These are phyloP conservation scores for Drosophila mojavensis DNA, from an alignment of 1,140 invertebrate species.

Conservation along the genomic window DNA sequence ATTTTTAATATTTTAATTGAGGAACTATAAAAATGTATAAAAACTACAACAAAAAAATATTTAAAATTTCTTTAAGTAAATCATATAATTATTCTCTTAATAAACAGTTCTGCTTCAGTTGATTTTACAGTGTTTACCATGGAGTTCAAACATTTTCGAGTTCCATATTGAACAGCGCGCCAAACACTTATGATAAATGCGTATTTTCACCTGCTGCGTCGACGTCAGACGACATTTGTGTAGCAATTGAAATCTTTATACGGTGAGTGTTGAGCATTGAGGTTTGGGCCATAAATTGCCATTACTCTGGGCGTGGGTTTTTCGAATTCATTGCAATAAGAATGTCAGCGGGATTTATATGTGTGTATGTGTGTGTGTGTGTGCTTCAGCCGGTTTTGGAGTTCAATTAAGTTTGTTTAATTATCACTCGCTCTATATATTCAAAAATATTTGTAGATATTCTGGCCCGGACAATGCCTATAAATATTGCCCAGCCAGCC, in stretches of 20 bases:
- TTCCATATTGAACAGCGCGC: conserved; percentile 18
- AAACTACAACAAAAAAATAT: too few relatives aligned
- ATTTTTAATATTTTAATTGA: too few relatives aligned
- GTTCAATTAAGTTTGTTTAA: conserved; percentile 53
- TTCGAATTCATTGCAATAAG: neutral
- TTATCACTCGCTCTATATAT: conserved; percentile 58
- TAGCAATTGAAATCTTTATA: conserved; percentile 70
- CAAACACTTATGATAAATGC: conserved; percentile 58
- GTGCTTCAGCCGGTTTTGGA: conserved; percentile 26
- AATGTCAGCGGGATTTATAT: conserved; percentile 7
- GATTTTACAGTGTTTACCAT: neutral
- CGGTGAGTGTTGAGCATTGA: conserved; percentile 38
- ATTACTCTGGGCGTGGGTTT: conserved; percentile 62
- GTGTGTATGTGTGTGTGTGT: neutral
- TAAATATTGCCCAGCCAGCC: conserved; percentile 50
- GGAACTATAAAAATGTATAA: too few relatives aligned
- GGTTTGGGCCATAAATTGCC: conserved; percentile 57
- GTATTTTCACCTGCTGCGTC: conserved; percentile 59
- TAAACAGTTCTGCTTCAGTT: too few relatives aligned
- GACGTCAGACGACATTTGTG: conserved; percentile 25
- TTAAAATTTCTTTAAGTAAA: too few relatives aligned
- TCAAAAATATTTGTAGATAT: conserved; percentile 49
- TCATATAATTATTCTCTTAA: too few relatives aligned
- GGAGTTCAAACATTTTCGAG: neutral
- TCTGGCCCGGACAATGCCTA: conserved; percentile 33